These are phyloP conservation scores for Linnaemya tessellans DNA, from an alignment of 2,888 invertebrate genomes.

Conservation along the genomic window DNA sequence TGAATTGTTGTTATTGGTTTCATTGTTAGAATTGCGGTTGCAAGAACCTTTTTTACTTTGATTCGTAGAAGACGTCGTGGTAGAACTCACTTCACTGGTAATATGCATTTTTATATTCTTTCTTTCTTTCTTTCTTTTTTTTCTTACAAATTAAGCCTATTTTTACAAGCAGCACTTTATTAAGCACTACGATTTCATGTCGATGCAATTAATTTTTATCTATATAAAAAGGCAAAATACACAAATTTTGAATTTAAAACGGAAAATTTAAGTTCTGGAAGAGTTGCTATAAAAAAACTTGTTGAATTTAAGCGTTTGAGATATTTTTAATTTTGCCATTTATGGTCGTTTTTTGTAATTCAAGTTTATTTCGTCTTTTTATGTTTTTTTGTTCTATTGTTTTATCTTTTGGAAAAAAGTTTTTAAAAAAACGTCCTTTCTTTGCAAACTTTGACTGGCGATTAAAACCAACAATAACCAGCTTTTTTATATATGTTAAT, in stretches of 20 bases:
- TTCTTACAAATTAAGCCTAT: background rate
- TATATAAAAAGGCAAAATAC: background rate
- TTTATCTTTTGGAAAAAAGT: conserved; percentile 23
- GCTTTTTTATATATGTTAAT: conserved; percentile 62
- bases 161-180: background rate
- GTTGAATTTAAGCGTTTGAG: conserved; percentile 21
- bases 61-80: conserved; percentile 84
- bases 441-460: conserved; percentile 62
- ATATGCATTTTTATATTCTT: conserved; percentile 87
- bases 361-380: background rate
- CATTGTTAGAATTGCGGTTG: conserved; percentile 63
- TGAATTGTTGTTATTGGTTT: conserved; percentile 75
- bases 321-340: background rate
- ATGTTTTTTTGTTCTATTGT: conserved; percentile 20
- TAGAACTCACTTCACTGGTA: conserved; percentile 90
- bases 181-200: background rate
- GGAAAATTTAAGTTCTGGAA: background rate
- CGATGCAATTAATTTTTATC: background rate
- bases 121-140: conserved; percentile 7
- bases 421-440: conserved; percentile 50
- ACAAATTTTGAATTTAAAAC: background rate
- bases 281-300: conserved; percentile 60
- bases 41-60: conserved; percentile 69
- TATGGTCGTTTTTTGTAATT: background rate
- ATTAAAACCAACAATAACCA: conserved; percentile 61